Conservation (phyloP, 2,888 invertebrate species). For the Sthenelais limicola region DNA sequence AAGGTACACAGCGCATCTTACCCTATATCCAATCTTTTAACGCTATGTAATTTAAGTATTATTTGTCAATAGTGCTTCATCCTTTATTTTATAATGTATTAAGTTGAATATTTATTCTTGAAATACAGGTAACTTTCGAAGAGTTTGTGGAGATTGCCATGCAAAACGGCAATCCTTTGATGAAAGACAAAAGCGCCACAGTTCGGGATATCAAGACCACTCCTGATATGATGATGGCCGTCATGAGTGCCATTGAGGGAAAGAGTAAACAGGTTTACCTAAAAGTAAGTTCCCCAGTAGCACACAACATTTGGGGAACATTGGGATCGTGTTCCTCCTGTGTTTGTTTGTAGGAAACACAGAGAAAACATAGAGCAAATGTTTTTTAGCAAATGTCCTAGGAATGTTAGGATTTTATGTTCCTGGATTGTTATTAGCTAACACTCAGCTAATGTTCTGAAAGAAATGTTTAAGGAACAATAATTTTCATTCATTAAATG, state of each 20-base stretch:
- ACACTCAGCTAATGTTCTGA: no score
- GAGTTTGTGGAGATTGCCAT: constrained; percentile 23
- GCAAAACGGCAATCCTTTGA: background rate
- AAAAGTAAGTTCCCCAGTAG: constrained; percentile 4
- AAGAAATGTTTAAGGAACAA: no score
- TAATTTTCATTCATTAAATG: no score
- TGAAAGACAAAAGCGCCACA: constrained; percentile 8
- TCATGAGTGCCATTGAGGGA: constrained; percentile 25
- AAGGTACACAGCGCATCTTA: background rate
- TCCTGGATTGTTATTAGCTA: no score
- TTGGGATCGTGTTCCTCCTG: no score
- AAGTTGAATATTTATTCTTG: background rate
- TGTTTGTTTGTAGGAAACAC: no score
- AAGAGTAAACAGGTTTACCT: constrained; percentile 22
- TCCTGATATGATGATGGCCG: constrained; percentile 21
- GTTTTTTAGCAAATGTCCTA: no score
- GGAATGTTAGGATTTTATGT: no score
- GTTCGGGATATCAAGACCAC: constrained; percentile 4
- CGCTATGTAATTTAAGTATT: background rate
- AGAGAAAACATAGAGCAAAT: no score
- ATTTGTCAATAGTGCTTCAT: background rate
- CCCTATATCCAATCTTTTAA: background rate
- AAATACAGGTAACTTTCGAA: constrained; percentile 14
- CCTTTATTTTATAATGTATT: background rate
- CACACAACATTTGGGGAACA: no score